Evolutionary conservation across 1,140 invertebrate genomes (phyloP), one percentile per base, ranked within the genome.

Genomic region (Copidosoma floridanum): DNA sequence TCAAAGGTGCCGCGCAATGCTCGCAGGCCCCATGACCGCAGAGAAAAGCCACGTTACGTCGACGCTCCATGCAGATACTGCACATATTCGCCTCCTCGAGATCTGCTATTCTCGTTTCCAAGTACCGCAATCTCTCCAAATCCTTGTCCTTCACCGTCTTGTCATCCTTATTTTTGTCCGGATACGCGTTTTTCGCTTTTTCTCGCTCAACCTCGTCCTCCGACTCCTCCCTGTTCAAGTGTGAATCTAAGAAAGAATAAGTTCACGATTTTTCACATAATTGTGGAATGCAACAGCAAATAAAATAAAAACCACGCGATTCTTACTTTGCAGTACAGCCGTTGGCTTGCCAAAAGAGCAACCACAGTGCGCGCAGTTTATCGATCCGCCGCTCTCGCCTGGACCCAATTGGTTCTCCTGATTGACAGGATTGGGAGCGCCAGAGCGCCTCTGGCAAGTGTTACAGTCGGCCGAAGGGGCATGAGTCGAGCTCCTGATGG

Each of bases 11-110:
- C 1, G 92, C 87, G 72, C 94, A 96, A 48, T 86, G 84, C 27
- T 88, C 86, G 80, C 94, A 96, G 5, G 92, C 89, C 16, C 88
- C 88, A 71, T 96, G 94, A 7, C 94, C 94, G 76, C 94, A 96
- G 0, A 94, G 79, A 73, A 96, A 96, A 1, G 89, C 92, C 7
- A 94, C 87, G 71, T 92, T 92, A 32, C 89, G 79, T 61, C 86
- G 84, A 16, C 90, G 79, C 82, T 88, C 89, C 87, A 86, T 92
- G 75, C 89, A 91, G 59, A 91, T 91, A 46, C 87, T 86, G 69
- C 89, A 91, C 71, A 85, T 87, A 67, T 89, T 87, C 3, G 82
- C 89, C 67, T 95, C 93, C 77, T 95, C 94, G 53, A 94, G 87
- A 79, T 95, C 93, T 16, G 90, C 89, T 58, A 95, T 87, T 76